Evolutionary conservation across 2,113 vertebrate genomes (phyloP), one percentile per base, ranked within the genome.

Genomic region (Pseudopipra pipra): DNA sequence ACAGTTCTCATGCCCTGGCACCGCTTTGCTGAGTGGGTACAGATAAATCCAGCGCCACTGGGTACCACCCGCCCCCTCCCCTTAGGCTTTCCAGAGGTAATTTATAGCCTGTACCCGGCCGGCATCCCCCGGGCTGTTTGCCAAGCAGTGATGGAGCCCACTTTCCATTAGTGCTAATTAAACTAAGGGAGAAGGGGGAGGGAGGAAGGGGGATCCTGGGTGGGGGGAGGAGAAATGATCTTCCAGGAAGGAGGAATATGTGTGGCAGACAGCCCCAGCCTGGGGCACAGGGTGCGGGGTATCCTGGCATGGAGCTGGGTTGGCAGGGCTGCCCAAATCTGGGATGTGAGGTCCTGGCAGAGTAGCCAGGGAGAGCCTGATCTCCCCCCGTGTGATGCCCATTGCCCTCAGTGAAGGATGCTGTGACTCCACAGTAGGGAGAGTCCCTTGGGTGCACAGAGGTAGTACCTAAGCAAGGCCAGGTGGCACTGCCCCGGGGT

Each of bases 151-250:
- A 96, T 96, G 95, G 96, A 97, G 88, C 91, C 94, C 94, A 81
- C 94, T 96, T 97, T 97, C 96, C 97, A 97, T 97, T 97, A 98
- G 95, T 2, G 9, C 94, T 96, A 95, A 97, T 97, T 96, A 97
- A 97, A 96, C 95, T 74, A 96, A 97, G 8, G 0, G 89, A 49
- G 75, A 55, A 96, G 46, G 83, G 65, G 77, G 82, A 78, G 66
- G 80, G 46, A 89, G 65, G 62, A 30, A 71, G 86, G 67, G 85
- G 88, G 85, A 95, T 86, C 70, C 92, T 94, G 85, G 37, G 37
- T 39, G 30, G 72, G 81, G 61, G 82, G 27, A 72, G 54, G 31
- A 82, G 56, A 71, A 71, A 47, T 77, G 43, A 77, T 92, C 79
- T 95, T 95, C 92, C 86, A 86, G 94, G 86, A 97, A 94, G 82